These are phyloP conservation scores for Melanerpes aurifrons DNA, from an alignment of 2,113 vertebrate species.

Conservation along the genomic window DNA sequence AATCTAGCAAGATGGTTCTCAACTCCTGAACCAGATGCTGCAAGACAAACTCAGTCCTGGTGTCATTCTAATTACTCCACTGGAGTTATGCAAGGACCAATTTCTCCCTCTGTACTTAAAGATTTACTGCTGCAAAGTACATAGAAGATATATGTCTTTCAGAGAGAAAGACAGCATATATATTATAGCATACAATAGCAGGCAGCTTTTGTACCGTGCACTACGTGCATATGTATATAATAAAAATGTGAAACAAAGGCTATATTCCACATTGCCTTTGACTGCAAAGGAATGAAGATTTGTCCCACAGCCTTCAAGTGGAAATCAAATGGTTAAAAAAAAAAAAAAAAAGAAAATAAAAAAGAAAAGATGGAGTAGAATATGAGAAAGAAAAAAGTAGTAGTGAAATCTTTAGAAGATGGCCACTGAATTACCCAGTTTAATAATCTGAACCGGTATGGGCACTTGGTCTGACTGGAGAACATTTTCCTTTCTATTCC, in stretches of 20 bases:
- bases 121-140: neutral
- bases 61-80: neutral
- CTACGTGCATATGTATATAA: fast-evolving
- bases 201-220: neutral
- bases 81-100: neutral
- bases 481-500: neutral
- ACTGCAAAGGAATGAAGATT: neutral
- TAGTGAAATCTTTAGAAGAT: neutral
- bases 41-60: neutral
- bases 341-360: neutral
- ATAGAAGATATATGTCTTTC: neutral
- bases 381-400: neutral
- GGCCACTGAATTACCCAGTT: neutral
- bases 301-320: neutral
- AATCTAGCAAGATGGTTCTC: neutral
- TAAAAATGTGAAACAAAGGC: neutral
- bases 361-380: neutral
- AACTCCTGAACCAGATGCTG: neutral
- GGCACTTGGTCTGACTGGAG: neutral
- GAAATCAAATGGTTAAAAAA: neutral
- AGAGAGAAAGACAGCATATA: neutral
- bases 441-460: neutral
- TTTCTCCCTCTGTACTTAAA: neutral
- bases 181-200: neutral
- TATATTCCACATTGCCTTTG: neutral